Evolutionary conservation across 2,797 vertebrate species (phyloP), one percentile per base, ranked within the genome.

Genomic region (Macroramphosus scolopax): DNA sequence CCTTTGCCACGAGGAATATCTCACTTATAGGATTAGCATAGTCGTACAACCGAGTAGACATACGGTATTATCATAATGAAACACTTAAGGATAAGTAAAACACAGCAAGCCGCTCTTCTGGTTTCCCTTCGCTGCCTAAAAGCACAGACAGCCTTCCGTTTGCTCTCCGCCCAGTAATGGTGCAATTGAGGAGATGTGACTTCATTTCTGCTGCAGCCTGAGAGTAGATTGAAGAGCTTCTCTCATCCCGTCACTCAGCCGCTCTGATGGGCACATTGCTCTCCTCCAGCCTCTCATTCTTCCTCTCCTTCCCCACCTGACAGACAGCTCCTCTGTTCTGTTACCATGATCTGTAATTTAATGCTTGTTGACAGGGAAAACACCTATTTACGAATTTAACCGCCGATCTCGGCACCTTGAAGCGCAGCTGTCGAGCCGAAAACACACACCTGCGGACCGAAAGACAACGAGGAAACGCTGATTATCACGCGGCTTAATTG

Each of bases 181-280:
- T 43, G 62, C 68, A 52, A 56, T 72, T 72, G 68, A 75, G 40
- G 63, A 65, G 73, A 68, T 63, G 66, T 54, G 62, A 75, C 74
- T 79, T 72, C 39, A 73, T 83, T n/a, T n/a, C n/a, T n/a, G n/a
- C n/a, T n/a, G n/a, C n/a, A n/a, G n/a, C n/a, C n/a, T 40, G 40
- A 51, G 67, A 77, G 78, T 37, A 61, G 65, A 77, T 58, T 74
- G 70, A 80, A 77, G 77, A 69, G 78, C 68, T 51, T 63, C 70
- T 71, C 68, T 82, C 65, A 75, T 82, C 53, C 44, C 72, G 75
- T 81, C 77, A 80, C 66, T 84, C 81, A 79, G 67, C 56, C 62
- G 44, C 45, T 49, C 60, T 63, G 73, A 78, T 63, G 48, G 72
- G 57, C 66, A 57, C 11, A 15, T 68, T 15, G 6, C 54, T 62